Percentiles rank a stretch among this genome's conserved stretches.
Conservation (phyloP, 2,888 invertebrate species). For the Exocentrus adspersus region DNA sequence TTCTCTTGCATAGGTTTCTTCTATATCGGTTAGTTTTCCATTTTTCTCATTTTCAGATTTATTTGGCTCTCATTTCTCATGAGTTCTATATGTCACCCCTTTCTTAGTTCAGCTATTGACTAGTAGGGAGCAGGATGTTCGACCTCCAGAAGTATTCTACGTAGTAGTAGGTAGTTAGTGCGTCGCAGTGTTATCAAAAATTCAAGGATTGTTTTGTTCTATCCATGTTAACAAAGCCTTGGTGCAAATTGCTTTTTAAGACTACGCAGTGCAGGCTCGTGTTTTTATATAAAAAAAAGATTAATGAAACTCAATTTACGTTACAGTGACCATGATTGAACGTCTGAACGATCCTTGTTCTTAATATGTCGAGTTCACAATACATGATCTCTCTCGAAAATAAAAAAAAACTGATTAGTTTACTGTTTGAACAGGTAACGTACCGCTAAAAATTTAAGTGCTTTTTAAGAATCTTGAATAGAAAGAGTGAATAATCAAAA, state of each 20-base stretch:
- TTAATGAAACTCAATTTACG: neutral
- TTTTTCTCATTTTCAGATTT: too few relatives aligned
- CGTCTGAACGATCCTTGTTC: too few relatives aligned
- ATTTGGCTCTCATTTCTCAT: too few relatives aligned
- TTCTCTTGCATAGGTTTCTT: neutral
- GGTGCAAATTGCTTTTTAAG: conserved; percentile 1
- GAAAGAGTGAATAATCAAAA: too few relatives aligned
- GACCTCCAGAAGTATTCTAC: neutral
- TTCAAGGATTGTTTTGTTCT: conserved; percentile 1
- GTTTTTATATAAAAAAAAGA: neutral
- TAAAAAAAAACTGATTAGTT: neutral
- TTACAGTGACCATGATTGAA: neutral
- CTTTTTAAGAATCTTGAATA: too few relatives aligned
- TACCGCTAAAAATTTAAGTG: neutral
- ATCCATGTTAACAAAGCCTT: neutral
- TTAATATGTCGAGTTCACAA: neutral
- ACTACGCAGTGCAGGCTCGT: conserved; percentile 1
- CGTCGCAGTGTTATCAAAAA: neutral
- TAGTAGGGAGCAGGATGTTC: neutral
- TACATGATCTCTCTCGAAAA: neutral
- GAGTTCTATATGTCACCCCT: too few relatives aligned
- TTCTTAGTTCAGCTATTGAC: neutral
- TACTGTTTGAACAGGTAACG: neutral
- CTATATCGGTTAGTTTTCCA: too few relatives aligned
- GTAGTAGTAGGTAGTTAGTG: too few relatives aligned